Percentiles rank a stretch among this genome's conserved stretches.
phyloP scores from a whole-genome alignment of 64 coral and sea anemone genomes.

The Montipora capricornis region DNA sequence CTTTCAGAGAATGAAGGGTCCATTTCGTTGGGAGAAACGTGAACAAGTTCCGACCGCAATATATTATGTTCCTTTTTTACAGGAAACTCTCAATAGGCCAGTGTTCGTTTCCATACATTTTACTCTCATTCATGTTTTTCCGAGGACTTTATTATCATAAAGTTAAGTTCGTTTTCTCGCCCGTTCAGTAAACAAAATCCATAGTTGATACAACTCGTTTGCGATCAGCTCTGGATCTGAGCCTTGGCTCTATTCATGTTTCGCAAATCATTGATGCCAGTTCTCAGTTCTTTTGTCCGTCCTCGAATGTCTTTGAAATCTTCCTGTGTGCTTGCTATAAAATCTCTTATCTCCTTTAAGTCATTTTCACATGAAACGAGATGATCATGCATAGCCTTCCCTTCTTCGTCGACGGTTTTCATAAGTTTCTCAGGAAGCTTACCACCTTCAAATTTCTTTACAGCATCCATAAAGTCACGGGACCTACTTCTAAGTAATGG shows the following conservation, averaged over 20 bases:
- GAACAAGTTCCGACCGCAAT: no score
- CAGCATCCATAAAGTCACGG: slow-evolving; percentile 41
- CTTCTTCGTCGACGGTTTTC: slow-evolving; percentile 37
- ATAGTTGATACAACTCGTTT: no score
- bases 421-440: slow-evolving; percentile 46
- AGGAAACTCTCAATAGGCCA: no score
- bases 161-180: no score
- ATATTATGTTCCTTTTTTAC: no score
- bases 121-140: no score
- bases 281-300: slow-evolving; percentile 17
- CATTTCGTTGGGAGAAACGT: no score
- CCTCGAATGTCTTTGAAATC: slow-evolving; percentile 27
- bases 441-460: slow-evolving; percentile 44
- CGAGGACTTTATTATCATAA: no score
- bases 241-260: neutral
- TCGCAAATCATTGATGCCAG: neutral
- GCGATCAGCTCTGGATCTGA: neutral
- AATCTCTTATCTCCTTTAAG: slow-evolving; percentile 31
- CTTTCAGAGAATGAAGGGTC: no score
- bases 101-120: no score
- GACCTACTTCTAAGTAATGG: slow-evolving; percentile 36
- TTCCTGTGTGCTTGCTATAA: slow-evolving; percentile 7
- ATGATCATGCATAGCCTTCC: neutral
- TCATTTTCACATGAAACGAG: neutral
- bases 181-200: no score